These are phyloP conservation scores for Helicolenus hilgendorfi DNA, from an alignment of 2,797 vertebrate species.

Conservation along the genomic window DNA sequence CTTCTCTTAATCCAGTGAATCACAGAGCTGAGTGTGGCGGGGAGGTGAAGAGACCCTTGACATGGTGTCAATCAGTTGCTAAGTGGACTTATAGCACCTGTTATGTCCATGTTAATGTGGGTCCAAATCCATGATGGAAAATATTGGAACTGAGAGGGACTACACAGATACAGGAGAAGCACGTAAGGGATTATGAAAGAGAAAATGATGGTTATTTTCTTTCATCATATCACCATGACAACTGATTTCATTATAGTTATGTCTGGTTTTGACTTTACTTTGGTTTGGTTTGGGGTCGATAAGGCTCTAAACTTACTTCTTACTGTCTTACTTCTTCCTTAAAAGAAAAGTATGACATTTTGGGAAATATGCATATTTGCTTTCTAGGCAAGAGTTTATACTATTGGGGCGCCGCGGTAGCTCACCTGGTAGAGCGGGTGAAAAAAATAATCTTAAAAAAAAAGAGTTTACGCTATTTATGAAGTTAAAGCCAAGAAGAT, in stretches of 20 bases:
- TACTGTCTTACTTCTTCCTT: neutral
- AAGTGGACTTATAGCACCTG: neutral
- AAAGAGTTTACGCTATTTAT: neutral
- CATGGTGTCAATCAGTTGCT: neutral
- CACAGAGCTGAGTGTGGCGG: neutral
- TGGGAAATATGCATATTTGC: neutral
- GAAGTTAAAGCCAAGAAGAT: neutral
- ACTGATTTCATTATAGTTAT: neutral
- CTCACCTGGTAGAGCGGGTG: no score
- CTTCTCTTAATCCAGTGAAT: neutral
- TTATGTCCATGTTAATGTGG: neutral
- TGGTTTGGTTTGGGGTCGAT: neutral
- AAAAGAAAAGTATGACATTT: neutral
- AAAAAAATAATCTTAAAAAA: no score
- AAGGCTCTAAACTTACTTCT: neutral
- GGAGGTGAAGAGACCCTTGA: constrained; percentile 1
- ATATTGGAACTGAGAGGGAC: neutral
- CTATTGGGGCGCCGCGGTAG: no score
- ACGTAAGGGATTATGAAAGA: neutral
- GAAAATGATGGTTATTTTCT: neutral
- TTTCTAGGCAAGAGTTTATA: neutral
- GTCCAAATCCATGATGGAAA: neutral
- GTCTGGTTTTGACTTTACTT: neutral
- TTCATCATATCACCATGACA: neutral
- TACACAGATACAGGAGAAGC: neutral